Percentiles rank a stretch among this genome's conserved stretches.
Conservation (phyloP, 2,113 vertebrate genomes). For the Phoenicopterus ruber region DNA sequence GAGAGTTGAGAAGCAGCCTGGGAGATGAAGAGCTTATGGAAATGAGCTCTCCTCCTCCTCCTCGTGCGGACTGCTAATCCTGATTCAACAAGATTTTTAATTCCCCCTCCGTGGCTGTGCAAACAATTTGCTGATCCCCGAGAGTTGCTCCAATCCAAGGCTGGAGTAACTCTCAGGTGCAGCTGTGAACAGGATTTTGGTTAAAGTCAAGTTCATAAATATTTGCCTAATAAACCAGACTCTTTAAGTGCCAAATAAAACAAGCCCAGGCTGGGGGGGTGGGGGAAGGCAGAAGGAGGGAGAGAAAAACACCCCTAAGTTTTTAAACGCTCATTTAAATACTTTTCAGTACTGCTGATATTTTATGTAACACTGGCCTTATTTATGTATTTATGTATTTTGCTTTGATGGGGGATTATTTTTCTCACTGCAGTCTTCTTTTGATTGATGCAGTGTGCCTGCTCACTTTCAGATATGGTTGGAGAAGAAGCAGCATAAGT, state of each 20-base stretch:
- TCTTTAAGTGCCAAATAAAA: conserved; percentile 50
- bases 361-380: conserved; percentile 61
- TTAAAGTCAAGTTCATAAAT: conserved; percentile 63
- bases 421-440: conserved; percentile 65
- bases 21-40: conserved; percentile 62
- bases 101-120: conserved; percentile 28
- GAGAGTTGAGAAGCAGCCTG: conserved; percentile 42
- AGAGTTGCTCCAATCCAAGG: conserved; percentile 25
- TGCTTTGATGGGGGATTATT: conserved; percentile 77
- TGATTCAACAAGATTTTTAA: conserved; percentile 36
- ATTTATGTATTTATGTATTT: conserved; percentile 76
- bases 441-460: conserved; percentile 74
- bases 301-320: conserved; percentile 14
- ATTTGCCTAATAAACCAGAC: conserved; percentile 64
- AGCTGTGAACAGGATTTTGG: conserved; percentile 48
- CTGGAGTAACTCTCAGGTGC: conserved; percentile 46
- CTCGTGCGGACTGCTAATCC: not conserved
- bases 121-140: conserved; percentile 59
- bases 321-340: conserved; percentile 55
- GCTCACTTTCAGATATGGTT: conserved; percentile 80
- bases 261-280: not conserved
- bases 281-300: not conserved
- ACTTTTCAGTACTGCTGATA: conserved; percentile 55
- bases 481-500: conserved; percentile 39
- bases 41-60: conserved; percentile 42